Base-by-base conservation (phyloP, 2,113 vertebrate species). In the Oncorhynchus kisutch region DNA sequence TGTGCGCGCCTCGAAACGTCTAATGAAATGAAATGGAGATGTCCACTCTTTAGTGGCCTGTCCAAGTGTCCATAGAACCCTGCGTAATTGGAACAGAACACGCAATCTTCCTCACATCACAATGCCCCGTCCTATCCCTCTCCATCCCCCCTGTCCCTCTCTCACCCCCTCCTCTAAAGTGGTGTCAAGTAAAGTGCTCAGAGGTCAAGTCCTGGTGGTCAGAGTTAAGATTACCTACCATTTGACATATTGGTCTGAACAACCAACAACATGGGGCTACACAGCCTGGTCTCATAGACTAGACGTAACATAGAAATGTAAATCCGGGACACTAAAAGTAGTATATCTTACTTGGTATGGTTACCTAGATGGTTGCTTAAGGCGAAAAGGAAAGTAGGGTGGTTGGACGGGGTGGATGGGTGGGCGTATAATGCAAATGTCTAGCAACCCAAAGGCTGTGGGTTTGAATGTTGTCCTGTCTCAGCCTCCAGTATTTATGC, bases 121-220 rank as follows among this genome's bases (percentile, higher is more conserved):
- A 67, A 18, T 31, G 51, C 12, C 22, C 8, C n/a, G 39, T 9
- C 39, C 39, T 57, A 45, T 11, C 39, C 9, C 9, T 45, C 9
- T 12, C 39, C 39, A 45, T 2, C 39, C 68, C 73, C 70, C 72
- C 27, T 62, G 34, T 57, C 16, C 72, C 12, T 25, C 12, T 22
- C 48, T 57, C 24, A 27, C 31, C 39, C 66, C 24, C 72, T 62
- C 68, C 77, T 57, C 70, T 77, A 78, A 92, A 93, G 82, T 90
- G 87, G 84, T 89, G 85, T 91, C 89, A 90, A 90, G 84, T 91
- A 69, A 90, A 87, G 84, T 82, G 82, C 78, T 80, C 71, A 86
- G 74, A 85, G 91, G 91, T 91, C 92, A 91, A 85, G 87, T 82
- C 82, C 65, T 65, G 25, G 74, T 27, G 84, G 81, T 85, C 85